Evolutionary conservation across 2,888 invertebrate genomes (phyloP), one percentile per base, ranked within the genome.

Genomic region (Mechanitis mazaeus): DNA sequence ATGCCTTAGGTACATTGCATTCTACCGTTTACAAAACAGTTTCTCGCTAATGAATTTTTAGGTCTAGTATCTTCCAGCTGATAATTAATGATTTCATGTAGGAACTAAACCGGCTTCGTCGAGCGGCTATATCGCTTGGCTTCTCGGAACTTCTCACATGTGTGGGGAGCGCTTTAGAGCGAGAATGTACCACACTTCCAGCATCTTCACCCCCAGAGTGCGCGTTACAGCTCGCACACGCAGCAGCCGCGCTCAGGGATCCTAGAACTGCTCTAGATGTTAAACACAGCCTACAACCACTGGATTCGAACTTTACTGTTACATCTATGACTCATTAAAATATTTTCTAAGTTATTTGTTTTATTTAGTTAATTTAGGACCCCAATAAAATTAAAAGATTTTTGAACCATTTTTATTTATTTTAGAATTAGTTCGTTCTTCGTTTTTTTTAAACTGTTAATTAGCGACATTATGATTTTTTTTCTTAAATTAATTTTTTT

Each of bases 121-220:
- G 96, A 69, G 97, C 97, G 33, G 98, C 98, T 0, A 92, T 98
- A 59, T 95, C 97, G 0, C 93, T 98, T 67, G 98, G 98, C 0
- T 98, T 98, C 83, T 92, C 95, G 1, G 97, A 97, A 72, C 90
- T 98, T 42, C 87, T 98, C 31, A 95, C 95, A 67, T 95, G 96
- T 1, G 91, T 98, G 74, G 96, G 97, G 0, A 92, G 92, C 60
- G 94, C 98, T 65, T 91, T 98, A 68, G 98, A 98, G 75, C 93
- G 97, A 59, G 98, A 98, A 82, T 95, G 96, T 73, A 92, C 94
- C 0, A 87, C 95, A 60, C 85, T 98, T 59, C 95, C 96, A 0
- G 92, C 94, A 11, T 92, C 92, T 64, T 91, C 96, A 12, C 95
- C 96, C 78, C 95, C 96, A 0, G 97, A 98, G 78, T 97, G 96